Base-by-base conservation (phyloP, 2,888 invertebrate species). In the Ctenicera cuprea region DNA sequence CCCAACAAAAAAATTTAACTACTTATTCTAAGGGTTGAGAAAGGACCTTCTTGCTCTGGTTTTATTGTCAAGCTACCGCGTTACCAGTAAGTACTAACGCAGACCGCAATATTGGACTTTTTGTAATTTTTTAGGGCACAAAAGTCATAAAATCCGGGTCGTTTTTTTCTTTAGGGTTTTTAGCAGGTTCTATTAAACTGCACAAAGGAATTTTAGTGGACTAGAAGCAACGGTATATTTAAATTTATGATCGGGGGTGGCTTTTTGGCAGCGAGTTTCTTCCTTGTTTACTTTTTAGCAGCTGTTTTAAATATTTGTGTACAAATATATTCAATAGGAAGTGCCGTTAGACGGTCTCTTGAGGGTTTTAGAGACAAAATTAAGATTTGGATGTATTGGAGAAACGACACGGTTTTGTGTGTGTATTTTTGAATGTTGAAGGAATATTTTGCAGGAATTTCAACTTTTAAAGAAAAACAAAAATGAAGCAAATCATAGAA, bases 291-390 rank as follows among this genome's bases (percentile, higher is more conserved):
- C 73, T 57, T 68, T 73, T 68, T 73, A 73, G 68, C 73, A 73
- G 73, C 73, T 73, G 73, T 73, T 66, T 71, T 71, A 71, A 69
- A 77, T 76, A 67, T 66, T 73, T 73, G 73, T 54, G 45, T 54
- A 72, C 74, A 69, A 63, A 72, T 72, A 50, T 59, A 72, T 72
- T 67, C 43, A 33, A 38, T 66, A 63, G 71, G 71, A 68, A 57
- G 65, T 64, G 61, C 75, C 59, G 67, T 75, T 70, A 73, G 50
- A 52, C 38, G 22, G 33, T 57, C 45, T 65, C 22, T 61, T 41
- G 54, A 62, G 63, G 65, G 38, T 22, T 61, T 62, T 68, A 67
- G 52, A 66, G 9, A 9, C 33, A 61, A 61, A 57, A 57, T 22
- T 48, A 9, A 48, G 4, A 50, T 50, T 9, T 50, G 3, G 11